Evolutionary conservation across 2,888 invertebrate genomes (phyloP).

Genomic region (Holacanthella duospinosa): DNA sequence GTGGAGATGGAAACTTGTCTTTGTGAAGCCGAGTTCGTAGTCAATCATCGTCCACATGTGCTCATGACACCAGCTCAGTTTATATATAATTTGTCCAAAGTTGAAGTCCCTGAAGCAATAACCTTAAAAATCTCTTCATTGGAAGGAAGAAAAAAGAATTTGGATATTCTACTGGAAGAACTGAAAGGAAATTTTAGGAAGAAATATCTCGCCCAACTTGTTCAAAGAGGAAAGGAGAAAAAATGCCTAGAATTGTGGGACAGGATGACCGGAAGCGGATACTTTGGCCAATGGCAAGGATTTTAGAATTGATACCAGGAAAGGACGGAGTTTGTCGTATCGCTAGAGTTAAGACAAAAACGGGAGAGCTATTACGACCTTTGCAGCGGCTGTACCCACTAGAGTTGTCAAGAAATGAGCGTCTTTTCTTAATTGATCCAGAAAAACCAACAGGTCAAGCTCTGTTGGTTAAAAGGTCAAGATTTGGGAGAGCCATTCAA

Average conservation of each 20-base stretch:
- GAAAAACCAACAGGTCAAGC: too few species aligned
- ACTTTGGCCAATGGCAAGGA: conserved; percentile 9
- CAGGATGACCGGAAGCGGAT: conserved; percentile 4
- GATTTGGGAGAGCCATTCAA: too few species aligned
- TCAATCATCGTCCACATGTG: not conserved
- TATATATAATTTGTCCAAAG: not conserved
- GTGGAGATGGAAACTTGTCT: conserved; percentile 8
- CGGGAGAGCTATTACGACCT: not conserved
- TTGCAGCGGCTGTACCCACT: not conserved
- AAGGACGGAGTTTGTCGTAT: conserved; percentile 5
- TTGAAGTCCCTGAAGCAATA: not conserved
- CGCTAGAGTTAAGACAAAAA: not conserved
- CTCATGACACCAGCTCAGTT: conserved; percentile 2
- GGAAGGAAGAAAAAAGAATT: not conserved
- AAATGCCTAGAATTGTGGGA: not conserved
- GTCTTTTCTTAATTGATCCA: too few species aligned
- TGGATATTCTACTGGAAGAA: not conserved
- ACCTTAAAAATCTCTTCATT: not conserved
- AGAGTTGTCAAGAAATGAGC: too few species aligned
- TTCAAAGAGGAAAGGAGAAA: not conserved
- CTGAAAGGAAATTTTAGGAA: not conserved
- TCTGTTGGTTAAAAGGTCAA: too few species aligned
- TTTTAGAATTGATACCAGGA: conserved; percentile 2
- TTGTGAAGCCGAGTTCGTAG: not conserved
- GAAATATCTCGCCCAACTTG: not conserved